phyloP scores from a whole-genome alignment of 2,113 vertebrate genomes.

The Nycticebus coucang region DNA sequence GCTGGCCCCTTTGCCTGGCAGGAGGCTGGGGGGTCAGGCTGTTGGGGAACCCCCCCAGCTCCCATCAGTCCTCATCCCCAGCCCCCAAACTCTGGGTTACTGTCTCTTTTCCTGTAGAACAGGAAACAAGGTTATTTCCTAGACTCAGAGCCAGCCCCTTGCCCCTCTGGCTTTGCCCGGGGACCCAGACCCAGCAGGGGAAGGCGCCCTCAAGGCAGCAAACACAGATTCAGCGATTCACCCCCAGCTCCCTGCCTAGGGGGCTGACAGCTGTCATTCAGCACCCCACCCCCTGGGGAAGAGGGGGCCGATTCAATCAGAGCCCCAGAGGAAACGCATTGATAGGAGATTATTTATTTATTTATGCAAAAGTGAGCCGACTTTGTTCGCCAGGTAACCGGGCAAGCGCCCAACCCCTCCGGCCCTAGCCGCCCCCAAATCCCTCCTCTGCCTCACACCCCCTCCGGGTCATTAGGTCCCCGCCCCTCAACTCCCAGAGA shows the following conservation, averaged over 20 bases:
- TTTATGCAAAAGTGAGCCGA: conserved; percentile 79
- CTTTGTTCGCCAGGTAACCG: conserved; percentile 81
- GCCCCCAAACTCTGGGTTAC: conserved; percentile 76
- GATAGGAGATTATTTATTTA: conserved; percentile 78
- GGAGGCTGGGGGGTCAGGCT: conserved; percentile 73
- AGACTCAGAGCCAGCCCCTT: conserved; percentile 74
- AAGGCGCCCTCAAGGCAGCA: conserved; percentile 61
- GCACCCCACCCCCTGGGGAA: conserved; percentile 74
- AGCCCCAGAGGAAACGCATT: conserved; percentile 74
- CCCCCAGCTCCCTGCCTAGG: conserved; percentile 72
- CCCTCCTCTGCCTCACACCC: conserved; percentile 73
- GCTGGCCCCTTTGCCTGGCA: conserved; percentile 76
- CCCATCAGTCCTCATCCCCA: conserved; percentile 68
- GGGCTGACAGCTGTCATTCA: conserved; percentile 86
- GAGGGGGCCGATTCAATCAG: conserved; percentile 65
- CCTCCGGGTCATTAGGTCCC: conserved; percentile 78
- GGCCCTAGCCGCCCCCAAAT: conserved; percentile 72
- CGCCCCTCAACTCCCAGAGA: conserved; percentile 79
- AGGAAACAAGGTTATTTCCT: conserved; percentile 81
- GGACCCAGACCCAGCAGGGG: conserved; percentile 57
- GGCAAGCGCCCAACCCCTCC: conserved; percentile 74
- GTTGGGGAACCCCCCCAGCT: conserved; percentile 70
- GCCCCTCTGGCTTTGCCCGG: conserved; percentile 73
- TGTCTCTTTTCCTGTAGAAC: conserved; percentile 81
- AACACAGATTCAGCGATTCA: conserved; percentile 67